Conservation (phyloP, 2,113 vertebrate species). For the Prochilodus magdalenae region DNA sequence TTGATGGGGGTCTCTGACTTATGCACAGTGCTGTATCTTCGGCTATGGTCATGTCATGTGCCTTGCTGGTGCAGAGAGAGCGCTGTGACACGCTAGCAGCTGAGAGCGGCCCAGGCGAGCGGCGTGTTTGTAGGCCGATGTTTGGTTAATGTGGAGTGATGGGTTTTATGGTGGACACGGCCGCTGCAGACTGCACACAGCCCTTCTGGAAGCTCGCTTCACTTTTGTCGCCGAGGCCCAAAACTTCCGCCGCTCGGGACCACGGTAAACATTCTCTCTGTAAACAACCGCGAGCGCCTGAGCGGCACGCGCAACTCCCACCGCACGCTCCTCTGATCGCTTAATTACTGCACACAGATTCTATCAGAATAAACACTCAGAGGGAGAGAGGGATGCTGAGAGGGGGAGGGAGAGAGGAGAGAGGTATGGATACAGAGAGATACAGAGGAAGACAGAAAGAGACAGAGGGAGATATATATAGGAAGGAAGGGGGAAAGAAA, state of each 20-base stretch:
- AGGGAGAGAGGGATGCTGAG: not conserved
- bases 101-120: too few relatives aligned
- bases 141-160: slow-evolving; percentile 9
- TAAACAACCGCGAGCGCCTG: slow-evolving; percentile 28
- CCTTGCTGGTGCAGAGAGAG: too few relatives aligned
- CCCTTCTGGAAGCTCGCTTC: not conserved
- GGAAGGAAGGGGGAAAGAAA: not conserved
- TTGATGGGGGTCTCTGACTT: too few relatives aligned
- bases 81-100: too few relatives aligned
- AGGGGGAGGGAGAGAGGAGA: too few relatives aligned
- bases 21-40: too few relatives aligned
- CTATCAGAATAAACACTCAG: too few relatives aligned
- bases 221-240: not conserved
- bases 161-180: not conserved
- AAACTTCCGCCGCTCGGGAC: not conserved
- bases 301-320: slow-evolving; percentile 16
- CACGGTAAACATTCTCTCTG: slow-evolving; percentile 23
- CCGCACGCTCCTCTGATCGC: slow-evolving; percentile 5
- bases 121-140: not conserved
- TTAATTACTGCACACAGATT: slow-evolving; percentile 2
- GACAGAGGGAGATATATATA: too few relatives aligned
- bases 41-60: too few relatives aligned
- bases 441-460: too few relatives aligned
- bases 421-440: too few relatives aligned
- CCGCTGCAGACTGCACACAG: not conserved